phyloP scores from a whole-genome alignment of 2,888 invertebrate genomes.

The Monoplex corrugatus region DNA sequence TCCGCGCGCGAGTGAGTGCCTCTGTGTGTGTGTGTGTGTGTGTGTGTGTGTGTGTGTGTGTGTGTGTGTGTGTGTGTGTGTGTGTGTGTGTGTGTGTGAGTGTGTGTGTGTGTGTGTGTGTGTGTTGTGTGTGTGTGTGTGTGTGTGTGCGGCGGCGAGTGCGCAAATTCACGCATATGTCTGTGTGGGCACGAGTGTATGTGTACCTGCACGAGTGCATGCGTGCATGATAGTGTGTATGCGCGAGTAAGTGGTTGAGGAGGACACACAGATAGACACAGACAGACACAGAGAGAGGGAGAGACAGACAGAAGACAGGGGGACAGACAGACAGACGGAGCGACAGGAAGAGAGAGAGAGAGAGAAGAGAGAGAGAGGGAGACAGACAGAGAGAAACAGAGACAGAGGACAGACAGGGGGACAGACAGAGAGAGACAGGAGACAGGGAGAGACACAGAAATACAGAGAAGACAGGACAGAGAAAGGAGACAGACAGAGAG shows the following conservation, averaged over 20 bases:
- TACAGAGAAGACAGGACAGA: no score
- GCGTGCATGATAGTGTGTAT: neutral
- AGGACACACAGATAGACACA: neutral
- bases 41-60: conserved; percentile 29
- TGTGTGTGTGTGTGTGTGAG: neutral
- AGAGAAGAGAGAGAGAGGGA: no score
- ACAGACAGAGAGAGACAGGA: no score
- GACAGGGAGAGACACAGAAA: no score
- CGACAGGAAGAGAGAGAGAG: neutral
- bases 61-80: neutral
- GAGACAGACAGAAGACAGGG: neutral
- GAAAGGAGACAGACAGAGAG: no score
- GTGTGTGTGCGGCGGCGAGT: neutral
- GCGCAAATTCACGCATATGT: neutral
- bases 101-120: neutral
- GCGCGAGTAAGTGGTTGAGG: neutral
- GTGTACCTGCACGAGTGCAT: neutral
- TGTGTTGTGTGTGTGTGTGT: neutral
- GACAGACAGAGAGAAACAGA: no score
- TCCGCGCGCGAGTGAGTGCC: neutral
- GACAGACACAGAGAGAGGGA: neutral
- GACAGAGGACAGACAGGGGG: no score
- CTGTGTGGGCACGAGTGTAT: neutral
- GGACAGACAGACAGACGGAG: conserved; percentile 1
- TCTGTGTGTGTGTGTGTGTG: conserved; percentile 8